These are phyloP conservation scores for Leptura quadrifasciata DNA, from an alignment of 2,888 invertebrate genomes.

Conservation along the genomic window DNA sequence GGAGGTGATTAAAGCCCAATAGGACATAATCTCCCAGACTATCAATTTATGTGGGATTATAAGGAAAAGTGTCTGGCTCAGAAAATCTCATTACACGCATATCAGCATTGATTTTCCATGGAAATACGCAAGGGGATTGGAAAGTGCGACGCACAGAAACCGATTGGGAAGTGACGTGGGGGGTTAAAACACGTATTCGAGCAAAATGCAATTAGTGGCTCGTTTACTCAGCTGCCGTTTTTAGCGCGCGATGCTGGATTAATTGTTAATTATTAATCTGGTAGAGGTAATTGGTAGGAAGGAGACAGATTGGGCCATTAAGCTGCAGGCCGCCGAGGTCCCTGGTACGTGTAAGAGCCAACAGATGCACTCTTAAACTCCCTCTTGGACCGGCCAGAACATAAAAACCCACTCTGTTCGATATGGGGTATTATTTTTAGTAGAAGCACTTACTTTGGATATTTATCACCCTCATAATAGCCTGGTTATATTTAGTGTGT, in stretches of 20 bases:
- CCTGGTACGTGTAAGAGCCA: slow-evolving; percentile 4
- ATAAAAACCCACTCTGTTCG: slow-evolving; percentile 39
- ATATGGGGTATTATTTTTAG: slow-evolving; percentile 25
- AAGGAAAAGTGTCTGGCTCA: slow-evolving; percentile 27
- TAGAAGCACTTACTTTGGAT: not conserved
- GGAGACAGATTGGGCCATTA: slow-evolving; percentile 65
- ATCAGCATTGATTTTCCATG: slow-evolving; percentile 38
- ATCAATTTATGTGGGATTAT: slow-evolving; percentile 24
- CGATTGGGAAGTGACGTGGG: slow-evolving; percentile 16
- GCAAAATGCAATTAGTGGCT: slow-evolving; percentile 68
- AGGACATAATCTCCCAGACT: slow-evolving; percentile 18
- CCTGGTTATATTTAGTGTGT: slow-evolving; percentile 6
- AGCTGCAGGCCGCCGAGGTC: slow-evolving; percentile 35
- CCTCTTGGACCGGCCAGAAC: slow-evolving; percentile 23
- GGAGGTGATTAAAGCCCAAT: slow-evolving; percentile 8
- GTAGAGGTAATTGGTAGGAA: slow-evolving; percentile 69
- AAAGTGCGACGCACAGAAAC: slow-evolving; percentile 3
- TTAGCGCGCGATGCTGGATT: slow-evolving; percentile 67
- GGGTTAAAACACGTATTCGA: slow-evolving; percentile 46
- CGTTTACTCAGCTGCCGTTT: slow-evolving; percentile 70
- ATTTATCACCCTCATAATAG: slow-evolving; percentile 15
- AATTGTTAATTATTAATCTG: slow-evolving; percentile 73
- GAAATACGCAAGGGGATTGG: slow-evolving; percentile 24
- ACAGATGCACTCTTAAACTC: slow-evolving; percentile 35
- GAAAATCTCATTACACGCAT: slow-evolving; percentile 38